Evolutionary conservation across 2,113 vertebrate genomes (phyloP), one percentile per base, ranked within the genome.

Genomic region (Ibidorhyncha struthersii): DNA sequence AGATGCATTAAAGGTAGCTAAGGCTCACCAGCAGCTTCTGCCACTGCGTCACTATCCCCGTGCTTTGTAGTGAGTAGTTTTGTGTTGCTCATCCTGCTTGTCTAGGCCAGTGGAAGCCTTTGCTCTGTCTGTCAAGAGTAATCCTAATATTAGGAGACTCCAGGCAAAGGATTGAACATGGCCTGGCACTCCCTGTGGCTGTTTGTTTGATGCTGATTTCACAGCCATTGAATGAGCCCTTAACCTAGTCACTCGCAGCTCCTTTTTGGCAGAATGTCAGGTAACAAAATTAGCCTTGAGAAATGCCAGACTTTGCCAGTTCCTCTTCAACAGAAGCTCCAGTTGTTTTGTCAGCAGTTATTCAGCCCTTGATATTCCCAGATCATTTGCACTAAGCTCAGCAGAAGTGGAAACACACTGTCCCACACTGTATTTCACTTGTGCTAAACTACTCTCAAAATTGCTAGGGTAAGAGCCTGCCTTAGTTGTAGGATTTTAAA

Each of bases 131-230:
- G 93, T 96, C 93, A 96, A 82, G 71, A 90, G 43, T 81, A 94
- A 96, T 95, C 70, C 86, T 61, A 93, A 95, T 90, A 96, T 70
- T 86, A 88, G 87, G 47, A 53, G 78, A 90, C 82, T 96, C 77
- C 69, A 84, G 82, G 80, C 87, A 86, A 89, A 87, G 67, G 71
- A 88, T 3, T 76, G 87, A 95, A 88, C 58, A 9, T 32, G 74
- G 52, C 81, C 93, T 95, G 94, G 92, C 84, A 82, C 79, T 96
- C 89, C 93, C 84, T 62, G 65, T 50, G 61, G 93, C 93, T 96
- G 79, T 86, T 92, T 85, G 63, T 91, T 93, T 95, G 94, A 97
- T 90, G 89, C 82, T 96, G 93, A 96, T 96, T 94, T 96, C 96
- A 89, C 78, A 93, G 93, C 73, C 93, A 50, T 67, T 82, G 80